Conservation (phyloP, 1,140 invertebrate species). For the Aphis craccivora region DNA sequence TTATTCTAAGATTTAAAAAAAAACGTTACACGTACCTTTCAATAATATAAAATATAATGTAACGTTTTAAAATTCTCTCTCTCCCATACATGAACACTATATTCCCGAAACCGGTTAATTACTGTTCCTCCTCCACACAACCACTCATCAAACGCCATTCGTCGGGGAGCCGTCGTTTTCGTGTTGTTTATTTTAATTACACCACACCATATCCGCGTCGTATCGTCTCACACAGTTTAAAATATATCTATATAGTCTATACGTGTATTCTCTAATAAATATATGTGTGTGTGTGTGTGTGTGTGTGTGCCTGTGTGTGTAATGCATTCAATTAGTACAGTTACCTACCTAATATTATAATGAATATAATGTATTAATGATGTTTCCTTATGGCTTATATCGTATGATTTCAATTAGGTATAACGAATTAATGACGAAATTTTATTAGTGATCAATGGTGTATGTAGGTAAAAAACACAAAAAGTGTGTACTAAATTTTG, state of each 20-base stretch:
- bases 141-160: neutral
- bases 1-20: neutral
- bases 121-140: neutral
- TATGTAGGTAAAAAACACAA: neutral
- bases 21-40: neutral
- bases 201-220: conserved; percentile 4
- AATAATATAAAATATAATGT: conserved; percentile 22
- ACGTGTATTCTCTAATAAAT: neutral
- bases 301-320: neutral
- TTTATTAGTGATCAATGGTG: neutral
- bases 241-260: neutral
- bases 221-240: neutral
- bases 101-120: conserved; percentile 20
- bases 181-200: conserved; percentile 45
- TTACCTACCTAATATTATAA: neutral
- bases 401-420: neutral
- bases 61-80: neutral
- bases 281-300: neutral
- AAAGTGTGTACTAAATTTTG: neutral
- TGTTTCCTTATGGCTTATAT: too few relatives aligned
- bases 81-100: neutral
- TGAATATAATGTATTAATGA: too few relatives aligned
- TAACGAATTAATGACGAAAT: neutral
- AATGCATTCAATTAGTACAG: neutral
- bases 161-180: neutral